Conservation (phyloP, 23 tunicate species). For the Trididemnum nubilum region DNA sequence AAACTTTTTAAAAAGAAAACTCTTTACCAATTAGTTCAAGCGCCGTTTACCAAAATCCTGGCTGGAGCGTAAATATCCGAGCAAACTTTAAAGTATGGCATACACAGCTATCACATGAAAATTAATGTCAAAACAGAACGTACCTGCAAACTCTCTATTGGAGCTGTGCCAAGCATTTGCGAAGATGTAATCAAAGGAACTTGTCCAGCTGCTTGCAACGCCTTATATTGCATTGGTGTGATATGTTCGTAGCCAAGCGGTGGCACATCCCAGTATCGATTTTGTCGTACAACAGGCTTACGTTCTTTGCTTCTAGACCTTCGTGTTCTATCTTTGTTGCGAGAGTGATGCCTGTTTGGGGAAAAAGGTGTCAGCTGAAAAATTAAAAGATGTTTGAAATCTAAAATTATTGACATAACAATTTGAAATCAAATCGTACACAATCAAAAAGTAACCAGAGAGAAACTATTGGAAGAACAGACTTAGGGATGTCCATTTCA, state of each 20-base stretch:
- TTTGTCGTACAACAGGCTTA: constrained; percentile 35
- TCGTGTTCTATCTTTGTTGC: constrained; percentile 60
- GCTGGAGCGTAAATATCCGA: too few species aligned
- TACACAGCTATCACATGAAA: too few species aligned
- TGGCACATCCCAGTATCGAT: constrained; percentile 94
- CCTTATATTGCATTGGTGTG: constrained; percentile 92
- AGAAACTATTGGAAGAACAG: too few species aligned
- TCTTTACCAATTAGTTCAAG: too few species aligned
- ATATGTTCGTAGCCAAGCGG: constrained; percentile 95
- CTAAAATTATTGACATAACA: not conserved
- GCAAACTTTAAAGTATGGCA: too few species aligned
- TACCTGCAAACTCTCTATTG: constrained; percentile 1
- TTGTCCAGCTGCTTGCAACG: constrained; percentile 99
- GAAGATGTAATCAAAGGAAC: constrained; percentile 82
- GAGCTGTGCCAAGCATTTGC: constrained; percentile 40
- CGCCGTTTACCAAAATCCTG: too few species aligned
- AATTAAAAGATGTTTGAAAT: constrained; percentile 47
- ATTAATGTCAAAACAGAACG: too few species aligned
- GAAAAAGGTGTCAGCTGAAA: constrained; percentile 89
- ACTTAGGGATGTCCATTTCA: too few species aligned
- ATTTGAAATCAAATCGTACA: not conserved
- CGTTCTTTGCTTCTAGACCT: constrained; percentile 32
- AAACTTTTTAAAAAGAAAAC: too few species aligned
- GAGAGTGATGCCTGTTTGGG: constrained; percentile 94
- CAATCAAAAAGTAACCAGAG: too few species aligned